Conservation (phyloP, 2,888 invertebrate species). For the Chaetogeoica ovagalla region DNA sequence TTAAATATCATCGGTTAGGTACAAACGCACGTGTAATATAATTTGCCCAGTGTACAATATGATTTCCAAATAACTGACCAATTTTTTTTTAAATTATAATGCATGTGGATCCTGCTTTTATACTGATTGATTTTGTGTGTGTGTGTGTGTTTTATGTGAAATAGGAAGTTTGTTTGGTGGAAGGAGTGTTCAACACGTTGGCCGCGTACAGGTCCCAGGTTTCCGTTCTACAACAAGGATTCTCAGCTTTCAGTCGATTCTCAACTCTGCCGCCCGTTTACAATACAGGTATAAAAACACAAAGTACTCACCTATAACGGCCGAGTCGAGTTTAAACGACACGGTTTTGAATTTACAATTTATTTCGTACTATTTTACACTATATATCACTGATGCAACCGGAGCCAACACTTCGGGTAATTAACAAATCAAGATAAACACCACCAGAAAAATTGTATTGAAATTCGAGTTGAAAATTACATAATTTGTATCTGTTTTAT, state of each 20-base stretch:
- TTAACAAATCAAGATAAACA: no score
- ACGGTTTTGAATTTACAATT: background rate
- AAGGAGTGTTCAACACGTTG: conserved; percentile 50
- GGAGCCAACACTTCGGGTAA: no score
- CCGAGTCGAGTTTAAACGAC: no score
- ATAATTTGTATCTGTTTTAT: no score
- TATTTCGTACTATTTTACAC: background rate
- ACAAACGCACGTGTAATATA: background rate
- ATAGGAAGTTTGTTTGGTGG: conserved; percentile 49
- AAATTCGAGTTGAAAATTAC: no score
- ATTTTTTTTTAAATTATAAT: background rate
- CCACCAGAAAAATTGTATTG: no score
- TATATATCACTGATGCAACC: no score
- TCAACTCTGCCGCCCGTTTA: conserved; percentile 44
- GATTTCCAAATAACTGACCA: no score
- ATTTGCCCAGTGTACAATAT: background rate
- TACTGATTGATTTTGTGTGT: conserved; percentile 12
- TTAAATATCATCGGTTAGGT: background rate
- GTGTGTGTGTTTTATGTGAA: conserved; percentile 25
- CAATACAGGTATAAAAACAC: conserved; percentile 35
- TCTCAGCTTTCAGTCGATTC: conserved; percentile 49
- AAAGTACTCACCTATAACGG: background rate
- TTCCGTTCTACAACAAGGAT: conserved; percentile 51
- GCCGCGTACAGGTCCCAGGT: conserved; percentile 51
- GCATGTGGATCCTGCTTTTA: background rate